These are phyloP conservation scores for Noctilio leporinus DNA, from an alignment of 2,113 vertebrate genomes.

Conservation along the genomic window DNA sequence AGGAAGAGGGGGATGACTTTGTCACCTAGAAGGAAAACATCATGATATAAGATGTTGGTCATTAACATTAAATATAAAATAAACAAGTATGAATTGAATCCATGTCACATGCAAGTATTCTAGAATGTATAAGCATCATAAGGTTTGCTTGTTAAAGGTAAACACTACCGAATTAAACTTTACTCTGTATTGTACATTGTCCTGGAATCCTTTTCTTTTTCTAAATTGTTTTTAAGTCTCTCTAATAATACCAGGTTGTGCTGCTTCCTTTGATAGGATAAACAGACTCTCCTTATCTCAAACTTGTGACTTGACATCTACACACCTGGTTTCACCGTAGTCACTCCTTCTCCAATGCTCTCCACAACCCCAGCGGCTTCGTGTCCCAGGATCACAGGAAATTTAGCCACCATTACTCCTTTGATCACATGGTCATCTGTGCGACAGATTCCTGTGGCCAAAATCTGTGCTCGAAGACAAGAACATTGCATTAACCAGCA, in stretches of 20 bases:
- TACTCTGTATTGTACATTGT: background rate
- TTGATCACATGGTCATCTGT: constrained; percentile 83
- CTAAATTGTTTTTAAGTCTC: background rate
- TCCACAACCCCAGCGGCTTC: constrained; percentile 89
- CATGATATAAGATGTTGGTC: background rate
- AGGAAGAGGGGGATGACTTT: constrained; percentile 86
- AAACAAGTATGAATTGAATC: background rate
- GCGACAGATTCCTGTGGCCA: constrained; percentile 89
- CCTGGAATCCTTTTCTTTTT: background rate
- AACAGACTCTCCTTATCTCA: background rate
- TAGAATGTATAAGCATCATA: background rate
- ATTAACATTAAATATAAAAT: background rate
- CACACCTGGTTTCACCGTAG: constrained; percentile 75
- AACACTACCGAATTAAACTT: background rate
- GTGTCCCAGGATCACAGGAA: constrained; percentile 89
- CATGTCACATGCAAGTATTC: background rate
- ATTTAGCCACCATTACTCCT: constrained; percentile 76
- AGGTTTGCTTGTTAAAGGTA: background rate
- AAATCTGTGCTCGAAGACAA: constrained; percentile 68
- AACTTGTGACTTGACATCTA: background rate
- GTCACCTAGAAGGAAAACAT: constrained; percentile 78
- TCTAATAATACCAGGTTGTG: background rate
- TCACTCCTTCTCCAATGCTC: constrained; percentile 82
- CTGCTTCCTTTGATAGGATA: background rate
- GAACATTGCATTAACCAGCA: background rate